Percentiles rank a stretch among this genome's conserved stretches.
These are phyloP conservation scores for Geotrypetes seraphini DNA, from an alignment of 2,797 vertebrate genomes.

Conservation along the genomic window DNA sequence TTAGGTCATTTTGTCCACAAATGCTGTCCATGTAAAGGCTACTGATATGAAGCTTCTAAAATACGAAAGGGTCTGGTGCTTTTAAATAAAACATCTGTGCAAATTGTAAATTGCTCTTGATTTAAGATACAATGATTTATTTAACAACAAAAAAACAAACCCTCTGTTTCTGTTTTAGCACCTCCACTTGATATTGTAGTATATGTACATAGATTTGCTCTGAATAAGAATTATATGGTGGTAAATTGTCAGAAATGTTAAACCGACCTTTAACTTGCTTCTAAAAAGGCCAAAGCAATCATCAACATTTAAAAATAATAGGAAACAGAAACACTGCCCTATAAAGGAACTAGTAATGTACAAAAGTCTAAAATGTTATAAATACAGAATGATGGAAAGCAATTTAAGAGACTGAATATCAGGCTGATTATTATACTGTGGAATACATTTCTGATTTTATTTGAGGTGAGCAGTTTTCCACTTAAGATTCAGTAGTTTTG, in stretches of 20 bases:
- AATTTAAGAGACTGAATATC: background rate
- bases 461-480: no score
- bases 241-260: constrained; percentile 25
- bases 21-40: no score
- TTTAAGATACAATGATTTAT: constrained; percentile 46
- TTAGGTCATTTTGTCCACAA: no score
- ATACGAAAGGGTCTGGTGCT: constrained; percentile 30
- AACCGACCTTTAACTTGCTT: constrained; percentile 12
- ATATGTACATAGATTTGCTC: constrained; percentile 24
- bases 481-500: no score
- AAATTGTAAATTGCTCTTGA: constrained; percentile 60
- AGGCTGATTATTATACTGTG: background rate
- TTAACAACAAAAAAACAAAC: no score
- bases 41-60: no score
- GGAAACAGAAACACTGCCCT: background rate
- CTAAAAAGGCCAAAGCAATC: constrained; percentile 8
- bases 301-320: no score
- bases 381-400: background rate
- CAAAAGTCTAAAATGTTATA: background rate
- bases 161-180: constrained; percentile 40
- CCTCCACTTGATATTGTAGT: constrained; percentile 28
- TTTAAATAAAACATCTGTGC: constrained; percentile 55
- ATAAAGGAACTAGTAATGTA: background rate
- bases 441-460: background rate
- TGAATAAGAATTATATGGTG: constrained; percentile 33